phyloP scores from a whole-genome alignment of 2,797 vertebrate genomes.

The Acipenser ruthenus region DNA sequence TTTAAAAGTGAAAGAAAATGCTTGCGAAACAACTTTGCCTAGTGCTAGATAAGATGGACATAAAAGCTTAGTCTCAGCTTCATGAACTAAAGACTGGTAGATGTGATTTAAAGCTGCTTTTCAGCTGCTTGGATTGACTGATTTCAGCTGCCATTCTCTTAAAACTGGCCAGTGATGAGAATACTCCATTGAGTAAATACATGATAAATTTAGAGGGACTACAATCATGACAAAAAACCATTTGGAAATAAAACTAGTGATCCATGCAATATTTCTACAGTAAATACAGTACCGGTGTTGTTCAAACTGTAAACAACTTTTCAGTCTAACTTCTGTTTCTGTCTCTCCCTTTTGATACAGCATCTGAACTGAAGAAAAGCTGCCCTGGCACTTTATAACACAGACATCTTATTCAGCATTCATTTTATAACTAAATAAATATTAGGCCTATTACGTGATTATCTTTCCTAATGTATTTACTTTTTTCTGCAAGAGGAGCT shows the following conservation, averaged over 20 bases:
- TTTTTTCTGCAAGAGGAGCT: too few relatives aligned
- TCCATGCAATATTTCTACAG: too few relatives aligned
- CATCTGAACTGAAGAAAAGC: too few relatives aligned
- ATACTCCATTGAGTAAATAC: slow-evolving; percentile 20
- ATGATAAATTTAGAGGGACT: slow-evolving; percentile 19
- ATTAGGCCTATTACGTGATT: too few relatives aligned
- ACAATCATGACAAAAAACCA: neutral
- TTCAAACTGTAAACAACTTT: too few relatives aligned
- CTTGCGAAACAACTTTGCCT: neutral
- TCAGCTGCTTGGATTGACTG: neutral
- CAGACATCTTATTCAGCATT: too few relatives aligned
- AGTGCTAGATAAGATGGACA: neutral
- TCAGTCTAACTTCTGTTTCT: too few relatives aligned
- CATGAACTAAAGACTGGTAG: neutral
- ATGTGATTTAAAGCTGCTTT: neutral
- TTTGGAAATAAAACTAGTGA: slow-evolving; percentile 11
- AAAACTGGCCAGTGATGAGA: slow-evolving; percentile 11
- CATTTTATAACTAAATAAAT: too few relatives aligned
- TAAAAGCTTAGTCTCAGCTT: neutral
- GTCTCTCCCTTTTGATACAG: too few relatives aligned
- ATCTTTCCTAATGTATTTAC: too few relatives aligned
- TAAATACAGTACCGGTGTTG: too few relatives aligned
- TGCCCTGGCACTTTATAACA: too few relatives aligned
- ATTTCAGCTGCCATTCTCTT: neutral
- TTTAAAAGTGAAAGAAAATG: neutral